These are phyloP conservation scores for Glareola pratincola DNA, from an alignment of 2,113 vertebrate genomes.

Conservation along the genomic window DNA sequence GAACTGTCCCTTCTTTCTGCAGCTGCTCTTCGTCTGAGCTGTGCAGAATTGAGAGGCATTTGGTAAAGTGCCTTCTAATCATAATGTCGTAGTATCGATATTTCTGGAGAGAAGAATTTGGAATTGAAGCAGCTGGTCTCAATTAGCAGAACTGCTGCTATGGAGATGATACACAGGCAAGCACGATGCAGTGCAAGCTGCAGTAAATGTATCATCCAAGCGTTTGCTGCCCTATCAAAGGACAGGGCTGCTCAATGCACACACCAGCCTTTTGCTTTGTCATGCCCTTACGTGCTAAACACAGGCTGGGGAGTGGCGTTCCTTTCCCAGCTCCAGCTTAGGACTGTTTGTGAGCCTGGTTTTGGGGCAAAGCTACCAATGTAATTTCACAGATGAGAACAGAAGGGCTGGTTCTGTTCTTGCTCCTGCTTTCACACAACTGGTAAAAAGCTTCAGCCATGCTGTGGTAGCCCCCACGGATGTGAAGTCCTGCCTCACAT, in stretches of 20 bases:
- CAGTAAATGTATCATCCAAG: neutral
- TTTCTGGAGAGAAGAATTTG: conserved; percentile 70
- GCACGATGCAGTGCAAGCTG: neutral
- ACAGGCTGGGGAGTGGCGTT: neutral
- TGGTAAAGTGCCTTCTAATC: conserved; percentile 72
- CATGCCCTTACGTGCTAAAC: neutral
- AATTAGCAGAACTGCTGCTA: conserved; percentile 69
- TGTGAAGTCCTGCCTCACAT: neutral
- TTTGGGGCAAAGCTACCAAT: neutral
- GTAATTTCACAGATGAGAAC: neutral
- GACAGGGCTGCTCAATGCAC: neutral
- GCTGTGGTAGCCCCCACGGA: fast-evolving
- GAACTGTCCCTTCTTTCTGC: conserved; percentile 44
- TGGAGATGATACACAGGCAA: conserved; percentile 40
- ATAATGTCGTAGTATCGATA: conserved; percentile 58
- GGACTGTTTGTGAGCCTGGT: neutral
- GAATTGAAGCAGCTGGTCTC: conserved; percentile 69
- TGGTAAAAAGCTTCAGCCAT: neutral
- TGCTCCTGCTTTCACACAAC: fast-evolving
- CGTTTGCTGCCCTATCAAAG: neutral
- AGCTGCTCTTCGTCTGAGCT: conserved; percentile 59
- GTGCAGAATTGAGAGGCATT: conserved; percentile 61
- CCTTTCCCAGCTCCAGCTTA: neutral
- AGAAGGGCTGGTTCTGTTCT: neutral
- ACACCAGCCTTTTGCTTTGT: neutral